Percentiles rank a stretch among this genome's conserved stretches.
Evolutionary conservation across 2,797 vertebrate genomes (phyloP).

Genomic region (Anguilla obscura): DNA sequence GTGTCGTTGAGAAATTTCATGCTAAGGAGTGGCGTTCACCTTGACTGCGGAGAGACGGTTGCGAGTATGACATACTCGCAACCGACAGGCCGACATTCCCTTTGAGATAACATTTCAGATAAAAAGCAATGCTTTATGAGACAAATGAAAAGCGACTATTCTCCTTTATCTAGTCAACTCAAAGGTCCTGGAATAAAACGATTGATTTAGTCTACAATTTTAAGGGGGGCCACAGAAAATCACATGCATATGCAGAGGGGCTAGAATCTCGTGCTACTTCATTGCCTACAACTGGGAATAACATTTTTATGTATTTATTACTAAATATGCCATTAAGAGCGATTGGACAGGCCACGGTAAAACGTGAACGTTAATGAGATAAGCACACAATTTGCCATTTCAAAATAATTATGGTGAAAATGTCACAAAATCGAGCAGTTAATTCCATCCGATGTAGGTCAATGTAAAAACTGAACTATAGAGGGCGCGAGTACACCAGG

Average conservation of each 20-base stretch:
- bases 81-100: neutral
- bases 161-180: neutral
- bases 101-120: neutral
- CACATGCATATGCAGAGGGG: too few relatives aligned
- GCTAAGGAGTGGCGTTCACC: conserved; percentile 17
- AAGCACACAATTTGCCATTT: neutral
- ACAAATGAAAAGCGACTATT: neutral
- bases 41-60: neutral
- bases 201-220: too few relatives aligned
- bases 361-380: neutral
- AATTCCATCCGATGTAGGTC: neutral
- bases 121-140: neutral
- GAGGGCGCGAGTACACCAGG: conserved; percentile 51
- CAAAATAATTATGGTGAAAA: neutral
- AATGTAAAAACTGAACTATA: conserved; percentile 31
- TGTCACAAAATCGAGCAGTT: neutral
- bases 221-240: too few relatives aligned
- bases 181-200: too few relatives aligned
- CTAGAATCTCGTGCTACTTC: too few relatives aligned
- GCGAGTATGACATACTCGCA: neutral
- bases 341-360: too few relatives aligned
- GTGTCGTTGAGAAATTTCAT: conserved; percentile 37
- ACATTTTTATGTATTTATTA: too few relatives aligned
- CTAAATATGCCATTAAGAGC: too few relatives aligned
- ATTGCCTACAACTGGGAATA: too few relatives aligned